Evolutionary conservation across 2,797 vertebrate species (phyloP), one percentile per base, ranked within the genome.

Genomic region (Calcarius lapponicus): DNA sequence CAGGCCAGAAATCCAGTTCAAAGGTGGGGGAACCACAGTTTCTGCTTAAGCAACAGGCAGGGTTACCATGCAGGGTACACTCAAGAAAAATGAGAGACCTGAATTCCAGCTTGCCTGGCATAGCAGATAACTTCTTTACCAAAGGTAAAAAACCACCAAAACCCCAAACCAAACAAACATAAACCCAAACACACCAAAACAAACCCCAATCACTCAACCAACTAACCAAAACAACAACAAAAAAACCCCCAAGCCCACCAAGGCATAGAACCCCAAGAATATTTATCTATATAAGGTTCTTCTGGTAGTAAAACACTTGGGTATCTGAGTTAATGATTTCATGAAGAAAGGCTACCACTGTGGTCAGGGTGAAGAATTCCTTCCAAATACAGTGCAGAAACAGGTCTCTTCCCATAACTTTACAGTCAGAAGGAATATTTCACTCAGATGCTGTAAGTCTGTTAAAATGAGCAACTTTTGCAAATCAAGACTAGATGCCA

Each of bases 31-130:
- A 88, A 58, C 11, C 8, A 47, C 1, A 7, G 12, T 25, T 54
- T 38, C 20, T 0, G 3, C 10, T 25, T 29, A 32, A 90, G 18
- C 61, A 86, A 60, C 0, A 0, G 19, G 28, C 29, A 84, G 48
- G 38, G 21, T 45, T 57, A 80, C 24, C n/a, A 86, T 80, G 19
- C 5, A n/a, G 17, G 10, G 11, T 25, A 65, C 9, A 19, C 18
- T 65, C 22, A 58, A 36, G 15, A 61, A 56, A 53, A 57, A 40
- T 8, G 6, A 81, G 26, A 69, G 7, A 21, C n/a, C 36, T 43
- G 13, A 69, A 40, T 47, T 36, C 13, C 66, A 51, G 19, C 9
- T 75, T 47, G 47, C 38, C 32, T 88, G 50, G 29, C 9, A 5
- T 11, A 32, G 69, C 17, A 74, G 17, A 7, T 34, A 31, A n/a